Evolutionary conservation across 2,113 vertebrate species (phyloP), one percentile per base, ranked within the genome.

Genomic region (Oreochromis niloticus): DNA sequence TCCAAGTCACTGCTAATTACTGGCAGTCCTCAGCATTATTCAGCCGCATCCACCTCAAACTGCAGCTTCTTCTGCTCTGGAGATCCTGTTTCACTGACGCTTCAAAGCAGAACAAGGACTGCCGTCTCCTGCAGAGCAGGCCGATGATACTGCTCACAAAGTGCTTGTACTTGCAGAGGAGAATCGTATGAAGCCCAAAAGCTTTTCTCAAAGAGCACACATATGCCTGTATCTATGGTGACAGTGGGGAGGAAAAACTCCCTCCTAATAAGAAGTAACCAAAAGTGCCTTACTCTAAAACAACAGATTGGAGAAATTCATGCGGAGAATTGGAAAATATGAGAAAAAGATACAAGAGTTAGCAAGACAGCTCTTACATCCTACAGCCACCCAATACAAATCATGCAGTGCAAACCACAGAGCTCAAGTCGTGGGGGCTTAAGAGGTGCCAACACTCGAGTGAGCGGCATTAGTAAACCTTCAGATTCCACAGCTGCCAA

Each of bases 381-480:
- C 36, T 83, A 79, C 27, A 83, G 80, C 56, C 48, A 71, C 34
- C 63, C 81, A 68, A 36, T 75, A 81, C 63, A 68, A 39, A 36
- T 83, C 68, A 78, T 55, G 43, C 82, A 55, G 81, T 12, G 52
- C 3, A 46, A 63, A 82, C 85, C 84, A 82, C 87, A 89, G 82
- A 88, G 81, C 55, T 68, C 89, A 80, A 78, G 80, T 59, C 68
- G 78, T 43, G 56, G 14, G 17, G 90, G 85, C 17, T 66, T 63
- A 85, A 80, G 27, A 12, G 36, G 13, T 88, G 92, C 89, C 93
- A 93, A 73, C 59, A 82, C 46, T 89, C 13, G 5, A 86, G 71
- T 19, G 11, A 91, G 82, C 50, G 32, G 71, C 86, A 88, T 85
- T 86, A 81, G 89, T 43, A 80, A 89, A 87, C 52, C 82, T 68